A percentile compares a stretch with the other conserved stretches of the same genome.
Conservation (phyloP, 2,888 invertebrate species). For the Fragum fragum region DNA sequence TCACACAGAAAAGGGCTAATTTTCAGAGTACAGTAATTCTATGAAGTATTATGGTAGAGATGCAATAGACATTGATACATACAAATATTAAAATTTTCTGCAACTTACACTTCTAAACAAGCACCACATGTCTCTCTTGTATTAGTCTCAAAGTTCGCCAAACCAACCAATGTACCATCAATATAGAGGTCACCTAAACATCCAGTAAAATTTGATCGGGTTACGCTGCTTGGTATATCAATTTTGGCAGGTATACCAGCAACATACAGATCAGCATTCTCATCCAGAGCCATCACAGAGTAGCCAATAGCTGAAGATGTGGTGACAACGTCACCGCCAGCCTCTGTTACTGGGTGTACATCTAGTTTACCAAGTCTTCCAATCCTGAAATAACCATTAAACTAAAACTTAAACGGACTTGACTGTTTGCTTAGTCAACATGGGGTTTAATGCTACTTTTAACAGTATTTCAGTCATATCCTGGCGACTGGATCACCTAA, state of each 20-base stretch:
- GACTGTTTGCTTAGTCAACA: too few relatives aligned
- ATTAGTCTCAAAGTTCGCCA: slow-evolving; percentile 93
- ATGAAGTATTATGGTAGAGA: too few relatives aligned
- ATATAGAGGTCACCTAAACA: slow-evolving; percentile 93
- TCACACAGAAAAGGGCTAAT: too few relatives aligned
- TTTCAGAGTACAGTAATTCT: too few relatives aligned
- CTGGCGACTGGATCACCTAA: too few relatives aligned
- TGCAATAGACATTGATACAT: too few relatives aligned
- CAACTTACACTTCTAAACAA: slow-evolving; percentile 91
- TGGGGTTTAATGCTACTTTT: too few relatives aligned
- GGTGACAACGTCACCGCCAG: slow-evolving; percentile 82
- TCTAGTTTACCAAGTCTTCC: slow-evolving; percentile 91
- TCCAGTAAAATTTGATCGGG: slow-evolving; percentile 88
- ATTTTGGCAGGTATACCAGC: slow-evolving; percentile 72
- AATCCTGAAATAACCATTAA: slow-evolving; percentile 87
- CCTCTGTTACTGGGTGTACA: slow-evolving; percentile 89
- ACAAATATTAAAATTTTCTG: too few relatives aligned
- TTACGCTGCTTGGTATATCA: slow-evolving; percentile 65
- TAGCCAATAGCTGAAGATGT: slow-evolving; percentile 89
- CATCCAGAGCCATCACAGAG: slow-evolving; percentile 89
- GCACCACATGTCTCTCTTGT: slow-evolving; percentile 90
- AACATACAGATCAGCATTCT: slow-evolving; percentile 74
- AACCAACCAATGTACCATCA: slow-evolving; percentile 93
- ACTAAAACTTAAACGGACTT: background rate
- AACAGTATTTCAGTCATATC: too few relatives aligned